Base-by-base conservation (phyloP, 2,113 vertebrate species). In the Mesembrinibis cayennensis region DNA sequence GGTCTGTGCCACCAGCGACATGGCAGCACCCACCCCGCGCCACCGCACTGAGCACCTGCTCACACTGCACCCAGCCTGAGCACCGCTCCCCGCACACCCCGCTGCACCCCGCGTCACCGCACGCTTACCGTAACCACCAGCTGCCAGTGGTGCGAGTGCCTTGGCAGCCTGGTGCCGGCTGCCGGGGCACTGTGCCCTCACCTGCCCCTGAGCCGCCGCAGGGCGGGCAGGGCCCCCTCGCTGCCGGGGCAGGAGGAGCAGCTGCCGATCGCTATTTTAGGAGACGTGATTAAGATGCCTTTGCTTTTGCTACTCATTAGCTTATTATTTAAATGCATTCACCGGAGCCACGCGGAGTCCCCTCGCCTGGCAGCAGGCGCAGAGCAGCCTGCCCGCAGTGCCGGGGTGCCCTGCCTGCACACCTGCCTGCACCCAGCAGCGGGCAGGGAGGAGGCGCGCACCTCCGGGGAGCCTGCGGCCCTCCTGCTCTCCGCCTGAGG, bases 281-380 rank as follows among this genome's bases (percentile, higher is more conserved):
- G 85, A 94, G 47, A 66, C 1, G 13, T 45, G 56, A 78, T 87
- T 85, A 84, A 74, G 87, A 87, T 47, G 92, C 95, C 63, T 90
- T 81, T 83, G 92, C 96, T 96, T 94, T 84, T 63, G 94, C 94
- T 6, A 27, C 89, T 74, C 76, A 3, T 81, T 91, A 89, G 94
- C 91, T 89, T 81, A 19, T 92, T 96, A 97, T 95, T 95, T 96
- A 97, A 92, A 67, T 7, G 80, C 82, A 7, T 72, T 89, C 84
- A 49, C 70, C 22, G 5, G 53, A 65, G 92, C 79, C 0, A 0
- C 4, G 5, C 11, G 0, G 20, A 81, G 32, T 25, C 69, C 52
- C 55, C 79, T 74, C 38, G 36, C 38, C 1, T 1, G 34, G 81
- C 69, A 62, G 83, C 11, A 4, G 59, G 71, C 0, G 0, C 38